Evolutionary conservation across 64 coral and sea anemone genomes (phyloP), one percentile per base, ranked within the genome.

Genomic region (Pocillopora verrucosa): DNA sequence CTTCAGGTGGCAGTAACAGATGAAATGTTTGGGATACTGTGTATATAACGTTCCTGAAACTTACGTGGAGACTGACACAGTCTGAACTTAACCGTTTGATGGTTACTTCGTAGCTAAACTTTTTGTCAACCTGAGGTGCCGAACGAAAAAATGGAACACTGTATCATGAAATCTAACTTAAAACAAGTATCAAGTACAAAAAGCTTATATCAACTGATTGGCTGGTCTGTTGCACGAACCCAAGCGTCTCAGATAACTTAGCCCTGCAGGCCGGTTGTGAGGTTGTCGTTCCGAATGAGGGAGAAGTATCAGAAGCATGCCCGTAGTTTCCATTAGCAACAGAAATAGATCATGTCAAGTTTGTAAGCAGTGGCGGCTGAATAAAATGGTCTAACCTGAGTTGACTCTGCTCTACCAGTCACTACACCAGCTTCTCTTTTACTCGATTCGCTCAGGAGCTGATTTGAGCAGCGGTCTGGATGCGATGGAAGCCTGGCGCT

Each of bases 261-360:
- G 16, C 22, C 9, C 16, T 0, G 9, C 64, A 1, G 64, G 64
- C 64, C 64, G 64, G 19, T 22, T 16, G 64, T 16, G 22, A 67
- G 22, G 20, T 25, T 70, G 67, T n/a, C 16, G 2, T 63, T 2
- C 61, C 61, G 4, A 13, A 1, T 13, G 61, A 17, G 11, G 11
- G 16, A 63, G 16, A 24, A 70, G 3, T 70, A 20, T 10, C 67
- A 70, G 22, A 25, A 20, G 67, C 20, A 69, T 25, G 10, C 1
- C 16, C 36, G 20, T 20, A 11, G 65, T 85, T n/a, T 58, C 82
- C 64, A 85, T n/a, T 58, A 26, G 82, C 82, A 85, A 85, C 82
- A 65, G 11, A 51, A 65, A 72, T 51, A 5, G 20, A 57, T 85
- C 2, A 6, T 13, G 9, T 19, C 14, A 38, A 7, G 3, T 36